phyloP scores from a whole-genome alignment of 2,797 vertebrate species.

The Tangara arthus region DNA sequence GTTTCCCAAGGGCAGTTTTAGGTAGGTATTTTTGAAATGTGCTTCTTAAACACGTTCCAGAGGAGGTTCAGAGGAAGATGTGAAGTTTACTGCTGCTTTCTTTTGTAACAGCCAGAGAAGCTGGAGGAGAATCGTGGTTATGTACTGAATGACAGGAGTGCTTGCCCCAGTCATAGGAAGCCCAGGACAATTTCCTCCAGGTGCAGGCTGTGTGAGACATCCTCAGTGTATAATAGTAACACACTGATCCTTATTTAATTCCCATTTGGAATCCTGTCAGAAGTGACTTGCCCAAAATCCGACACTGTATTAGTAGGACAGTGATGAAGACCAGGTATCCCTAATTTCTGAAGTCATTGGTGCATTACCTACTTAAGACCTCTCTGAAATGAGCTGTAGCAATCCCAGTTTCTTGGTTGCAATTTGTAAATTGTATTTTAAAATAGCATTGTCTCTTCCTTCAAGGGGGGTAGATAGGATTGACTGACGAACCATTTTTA shows the following conservation, averaged over 20 bases:
- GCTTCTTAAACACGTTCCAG: not conserved
- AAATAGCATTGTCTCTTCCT: not conserved
- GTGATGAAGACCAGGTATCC: not conserved
- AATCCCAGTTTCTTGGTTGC: not conserved
- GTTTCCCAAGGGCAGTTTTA: not conserved
- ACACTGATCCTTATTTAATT: not conserved
- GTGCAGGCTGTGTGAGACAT: not conserved
- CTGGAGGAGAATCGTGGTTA: not conserved
- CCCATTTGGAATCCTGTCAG: not conserved
- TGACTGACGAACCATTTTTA: slow-evolving; percentile 11
- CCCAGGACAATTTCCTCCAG: not conserved
- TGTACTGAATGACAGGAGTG: not conserved
- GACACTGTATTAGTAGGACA: not conserved
- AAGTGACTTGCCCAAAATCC: not conserved
- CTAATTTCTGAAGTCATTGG: not conserved
- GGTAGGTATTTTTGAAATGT: slow-evolving; percentile 11
- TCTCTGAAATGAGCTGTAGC: not conserved
- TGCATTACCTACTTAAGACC: not conserved
- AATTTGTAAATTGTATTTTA: not conserved
- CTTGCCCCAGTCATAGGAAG: not conserved
- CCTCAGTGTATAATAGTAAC: not conserved
- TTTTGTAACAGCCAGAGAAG: not conserved
- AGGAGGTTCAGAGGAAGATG: not conserved
- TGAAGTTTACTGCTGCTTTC: not conserved
- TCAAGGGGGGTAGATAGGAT: not conserved